phyloP scores from a whole-genome alignment of 1,140 invertebrate species.

The Cydia strobilella region DNA sequence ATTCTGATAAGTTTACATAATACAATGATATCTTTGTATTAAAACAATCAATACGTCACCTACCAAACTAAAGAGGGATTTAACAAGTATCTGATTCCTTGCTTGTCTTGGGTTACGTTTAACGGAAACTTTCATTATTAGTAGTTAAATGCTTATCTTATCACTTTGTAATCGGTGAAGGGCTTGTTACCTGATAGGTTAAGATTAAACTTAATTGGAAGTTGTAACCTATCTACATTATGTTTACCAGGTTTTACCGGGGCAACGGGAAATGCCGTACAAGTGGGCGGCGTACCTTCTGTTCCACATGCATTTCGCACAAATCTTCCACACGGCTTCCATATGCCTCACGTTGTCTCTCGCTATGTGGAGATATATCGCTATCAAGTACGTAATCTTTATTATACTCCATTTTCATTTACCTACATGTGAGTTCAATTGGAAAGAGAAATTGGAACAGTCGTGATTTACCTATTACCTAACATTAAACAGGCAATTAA shows the following conservation, averaged over 20 bases:
- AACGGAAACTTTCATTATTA: slow-evolving; percentile 22
- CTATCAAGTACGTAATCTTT: slow-evolving; percentile 72
- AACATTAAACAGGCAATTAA: background rate
- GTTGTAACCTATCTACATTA: background rate
- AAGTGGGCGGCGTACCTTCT: slow-evolving; percentile 84
- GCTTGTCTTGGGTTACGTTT: background rate
- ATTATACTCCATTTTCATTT: background rate
- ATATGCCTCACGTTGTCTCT: slow-evolving; percentile 92
- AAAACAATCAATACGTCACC: too few relatives aligned
- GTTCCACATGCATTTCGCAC: slow-evolving; percentile 90
- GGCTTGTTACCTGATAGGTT: background rate
- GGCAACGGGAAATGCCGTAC: slow-evolving; percentile 76
- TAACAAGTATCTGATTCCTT: background rate
- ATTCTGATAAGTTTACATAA: background rate
- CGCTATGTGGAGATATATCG: slow-evolving; percentile 83
- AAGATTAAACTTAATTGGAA: slow-evolving; percentile 26
- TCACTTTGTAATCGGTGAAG: slow-evolving; percentile 14
- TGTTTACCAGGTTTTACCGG: slow-evolving; percentile 32
- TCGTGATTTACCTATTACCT: slow-evolving; percentile 6
- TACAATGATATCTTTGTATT: background rate
- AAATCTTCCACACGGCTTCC: slow-evolving; percentile 91
- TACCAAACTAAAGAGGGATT: background rate
- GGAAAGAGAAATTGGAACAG: background rate
- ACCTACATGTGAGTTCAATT: background rate
- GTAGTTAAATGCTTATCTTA: slow-evolving; percentile 3